These are phyloP conservation scores for Monodelphis domestica DNA, from an alignment of 2,797 vertebrate species.

Conservation along the genomic window DNA sequence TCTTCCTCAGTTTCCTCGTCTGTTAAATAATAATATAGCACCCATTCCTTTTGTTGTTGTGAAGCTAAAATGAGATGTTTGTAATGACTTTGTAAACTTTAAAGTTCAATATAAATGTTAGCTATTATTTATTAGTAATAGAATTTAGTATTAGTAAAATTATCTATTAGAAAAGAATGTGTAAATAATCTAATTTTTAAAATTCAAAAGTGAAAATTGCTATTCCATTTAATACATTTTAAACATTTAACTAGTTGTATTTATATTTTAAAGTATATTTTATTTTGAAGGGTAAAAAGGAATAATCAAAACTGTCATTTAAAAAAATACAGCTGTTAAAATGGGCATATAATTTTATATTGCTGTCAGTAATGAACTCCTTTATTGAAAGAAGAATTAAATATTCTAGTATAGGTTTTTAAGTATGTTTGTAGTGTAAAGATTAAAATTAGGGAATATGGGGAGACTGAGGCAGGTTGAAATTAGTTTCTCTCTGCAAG, in stretches of 20 bases:
- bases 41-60: background rate
- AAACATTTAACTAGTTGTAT: background rate
- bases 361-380: background rate
- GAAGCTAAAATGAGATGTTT: background rate
- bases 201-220: background rate
- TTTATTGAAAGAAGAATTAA: background rate
- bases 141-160: background rate
- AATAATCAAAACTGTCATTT: background rate
- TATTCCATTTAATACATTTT: background rate
- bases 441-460: too few relatives aligned
- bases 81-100: background rate
- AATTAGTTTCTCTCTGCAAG: too few relatives aligned
- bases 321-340: background rate
- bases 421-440: background rate
- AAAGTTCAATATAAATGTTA: background rate
- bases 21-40: background rate
- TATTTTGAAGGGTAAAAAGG: background rate
- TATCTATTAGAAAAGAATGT: background rate
- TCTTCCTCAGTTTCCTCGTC: background rate
- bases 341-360: background rate
- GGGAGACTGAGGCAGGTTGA: too few relatives aligned
- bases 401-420: background rate
- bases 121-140: background rate
- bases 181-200: background rate
- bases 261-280: background rate